Conservation (phyloP, 37 sponge, comb jelly and placozoan species). For the Diacarnus erythraeanus region DNA sequence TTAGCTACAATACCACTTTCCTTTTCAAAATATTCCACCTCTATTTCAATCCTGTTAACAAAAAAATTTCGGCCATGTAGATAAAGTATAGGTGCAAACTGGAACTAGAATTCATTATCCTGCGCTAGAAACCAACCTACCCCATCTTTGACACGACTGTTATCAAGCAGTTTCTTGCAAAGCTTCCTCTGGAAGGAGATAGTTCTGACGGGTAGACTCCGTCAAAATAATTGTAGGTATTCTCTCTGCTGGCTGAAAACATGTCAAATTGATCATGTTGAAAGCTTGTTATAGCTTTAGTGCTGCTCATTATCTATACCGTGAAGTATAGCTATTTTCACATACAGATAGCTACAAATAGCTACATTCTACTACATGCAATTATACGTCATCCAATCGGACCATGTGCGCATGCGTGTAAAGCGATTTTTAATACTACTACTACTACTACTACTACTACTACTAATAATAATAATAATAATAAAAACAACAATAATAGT, state of each 20-base stretch:
- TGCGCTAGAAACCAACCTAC: constrained; percentile 14
- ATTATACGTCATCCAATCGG: too few relatives aligned
- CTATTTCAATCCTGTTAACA: constrained; percentile 35
- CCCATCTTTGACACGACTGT: constrained; percentile 40
- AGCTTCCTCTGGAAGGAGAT: constrained; percentile 14
- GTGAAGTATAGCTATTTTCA: neutral
- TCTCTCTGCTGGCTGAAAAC: neutral
- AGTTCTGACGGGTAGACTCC: neutral
- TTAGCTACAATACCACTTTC: constrained; percentile 10
- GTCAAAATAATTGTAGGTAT: neutral
- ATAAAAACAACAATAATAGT: too few relatives aligned
- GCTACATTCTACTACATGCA: too few relatives aligned
- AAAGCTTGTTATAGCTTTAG: neutral
- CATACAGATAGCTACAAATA: too few relatives aligned
- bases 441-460: too few relatives aligned
- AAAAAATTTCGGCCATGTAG: too few relatives aligned
- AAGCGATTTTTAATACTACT: too few relatives aligned
- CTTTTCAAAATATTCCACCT: constrained; percentile 34
- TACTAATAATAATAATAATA: too few relatives aligned
- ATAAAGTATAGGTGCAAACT: too few relatives aligned
- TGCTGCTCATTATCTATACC: neutral
- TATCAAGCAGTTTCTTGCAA: constrained; percentile 5
- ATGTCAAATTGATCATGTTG: neutral
- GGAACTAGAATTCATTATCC: too few relatives aligned
- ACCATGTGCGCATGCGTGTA: too few relatives aligned